A percentile compares a stretch with the other conserved stretches of the same genome.
phyloP scores from a whole-genome alignment of 2,113 vertebrate genomes.

The rat (Rattus norvegicus) region GRCr8 NC_086019.1:180842001-180842500 shows the following conservation, averaged over 20 bases:
- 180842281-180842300: not conserved
- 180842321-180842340: no score
- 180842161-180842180: no score
- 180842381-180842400: not conserved
- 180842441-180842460: accelerated
- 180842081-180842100: not conserved
- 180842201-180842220: not conserved
- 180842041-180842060: not conserved
- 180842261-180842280: not conserved
- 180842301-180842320: accelerated
- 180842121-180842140: accelerated
- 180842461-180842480: accelerated
- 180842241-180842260: not conserved
- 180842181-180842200: not conserved
- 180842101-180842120: not conserved
- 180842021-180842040: accelerated
- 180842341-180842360: not conserved
- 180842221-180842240: conserved; percentile 40
- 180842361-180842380: not conserved
- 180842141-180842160: not conserved
- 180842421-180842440: not conserved
- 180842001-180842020: no score
- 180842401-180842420: not conserved
- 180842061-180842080: not conserved
- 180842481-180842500: not conserved